Base-by-base conservation (phyloP, 1,140 invertebrate genomes). In the Lordiphosa mommai region DNA sequence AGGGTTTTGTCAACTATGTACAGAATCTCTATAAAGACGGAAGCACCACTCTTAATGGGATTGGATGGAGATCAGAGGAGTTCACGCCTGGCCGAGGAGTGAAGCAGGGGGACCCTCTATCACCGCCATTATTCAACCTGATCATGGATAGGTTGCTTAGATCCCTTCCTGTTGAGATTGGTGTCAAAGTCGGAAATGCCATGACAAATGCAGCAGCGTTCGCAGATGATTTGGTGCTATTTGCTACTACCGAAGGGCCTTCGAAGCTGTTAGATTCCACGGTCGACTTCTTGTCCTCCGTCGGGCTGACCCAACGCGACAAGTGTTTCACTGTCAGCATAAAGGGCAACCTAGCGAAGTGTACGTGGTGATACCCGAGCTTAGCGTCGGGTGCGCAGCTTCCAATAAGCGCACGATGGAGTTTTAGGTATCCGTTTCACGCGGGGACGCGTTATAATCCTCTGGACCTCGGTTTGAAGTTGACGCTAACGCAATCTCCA, bases 91-190 rank as follows among this genome's bases (percentile, higher is more conserved):
- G 34, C 0, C 38, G 46, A 50, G 60, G 44, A 4, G 60, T 57
- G 1, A 63, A 50, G 33, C 53, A 57, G 46, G 46, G 60, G 20
- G 46, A 57, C 16, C 52, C 37, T n/a, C 3, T 57, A n/a, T 49
- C 43, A 16, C 32, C 37, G 5, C 17, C 48, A 13, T 8, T 57
- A 55, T 61, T 61, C 17, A 61, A 61, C 7, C 4, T 61, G 29
- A 9, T 55, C 44, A 55, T 61, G 0, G 36, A 55, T 23, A 23
- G 34, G 49, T 53, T 60, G 27, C 58, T 60, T 43, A 52, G 41
- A 40, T 27, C 48, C 9, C 17, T 55, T 1, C 46, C 52, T 6
- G 17, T 17, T 0, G 46, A 61, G 14, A 55, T 57, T 12, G 55
- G 44, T 36, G 32, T 12, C 27, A 33, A 48, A 10, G 34, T 56